Percentiles rank a stretch among this genome's conserved stretches.
Evolutionary conservation across 2,113 vertebrate species (phyloP).

Genomic region (Ammodytes marinus): DNA sequence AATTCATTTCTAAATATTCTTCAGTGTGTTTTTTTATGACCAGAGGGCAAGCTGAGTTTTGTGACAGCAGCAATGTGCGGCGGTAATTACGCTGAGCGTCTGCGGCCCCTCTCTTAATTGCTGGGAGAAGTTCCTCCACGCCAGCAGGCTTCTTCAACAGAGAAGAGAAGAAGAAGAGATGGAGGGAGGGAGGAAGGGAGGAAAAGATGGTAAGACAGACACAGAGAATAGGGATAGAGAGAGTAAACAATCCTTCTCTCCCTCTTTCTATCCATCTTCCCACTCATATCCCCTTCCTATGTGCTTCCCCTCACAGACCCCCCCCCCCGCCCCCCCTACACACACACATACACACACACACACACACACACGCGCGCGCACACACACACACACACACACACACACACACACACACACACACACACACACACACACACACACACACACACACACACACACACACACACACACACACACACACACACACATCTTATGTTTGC

Average conservation of each 20-base stretch:
- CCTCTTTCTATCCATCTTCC: slow-evolving; percentile 53
- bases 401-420: not conserved
- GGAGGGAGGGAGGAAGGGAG: slow-evolving; percentile 18
- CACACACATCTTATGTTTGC: slow-evolving; percentile 50
- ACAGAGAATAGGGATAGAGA: slow-evolving; percentile 54
- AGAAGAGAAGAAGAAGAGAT: slow-evolving; percentile 41
- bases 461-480: not conserved
- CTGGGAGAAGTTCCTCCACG: slow-evolving; percentile 80
- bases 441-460: not conserved
- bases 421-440: not conserved
- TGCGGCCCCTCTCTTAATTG: slow-evolving; percentile 82
- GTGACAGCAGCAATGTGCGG: slow-evolving; percentile 82
- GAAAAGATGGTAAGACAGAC: slow-evolving; percentile 46
- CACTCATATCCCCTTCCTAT: slow-evolving; percentile 60
- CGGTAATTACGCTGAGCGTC: slow-evolving; percentile 82
- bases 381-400: too few species aligned
- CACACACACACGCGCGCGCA: not conserved
- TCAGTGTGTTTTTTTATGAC: slow-evolving; percentile 83
- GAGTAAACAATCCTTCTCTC: slow-evolving; percentile 65
- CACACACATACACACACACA: not conserved
- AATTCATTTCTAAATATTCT: slow-evolving; percentile 87
- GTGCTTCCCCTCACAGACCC: slow-evolving; percentile 58
- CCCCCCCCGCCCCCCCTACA: slow-evolving; percentile 58
- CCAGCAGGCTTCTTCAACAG: slow-evolving; percentile 73
- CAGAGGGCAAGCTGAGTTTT: slow-evolving; percentile 82